Evolutionary conservation across 2,797 vertebrate species (phyloP).

Genomic region (Gallirallus australis): DNA sequence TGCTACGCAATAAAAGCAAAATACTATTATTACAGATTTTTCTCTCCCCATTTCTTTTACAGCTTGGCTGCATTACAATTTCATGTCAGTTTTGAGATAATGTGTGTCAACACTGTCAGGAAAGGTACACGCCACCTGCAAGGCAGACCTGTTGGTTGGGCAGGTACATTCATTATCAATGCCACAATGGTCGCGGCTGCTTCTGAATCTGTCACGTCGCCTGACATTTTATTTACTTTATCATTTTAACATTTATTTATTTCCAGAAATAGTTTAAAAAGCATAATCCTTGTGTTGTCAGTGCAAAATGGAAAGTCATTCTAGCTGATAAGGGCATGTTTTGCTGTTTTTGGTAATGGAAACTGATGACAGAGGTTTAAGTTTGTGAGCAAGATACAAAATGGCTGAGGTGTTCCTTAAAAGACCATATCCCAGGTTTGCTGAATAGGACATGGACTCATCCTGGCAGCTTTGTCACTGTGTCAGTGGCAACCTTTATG

Average conservation of each 20-base stretch:
- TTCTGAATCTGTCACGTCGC: slow-evolving; percentile 1
- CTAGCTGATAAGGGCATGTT: neutral
- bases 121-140: slow-evolving; percentile 9
- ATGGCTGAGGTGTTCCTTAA: neutral
- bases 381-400: neutral
- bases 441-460: neutral
- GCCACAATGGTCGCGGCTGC: neutral
- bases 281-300: neutral
- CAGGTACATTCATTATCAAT: neutral
- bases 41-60: slow-evolving; percentile 38
- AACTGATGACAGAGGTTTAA: neutral
- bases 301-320: slow-evolving; percentile 17
- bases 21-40: slow-evolving; percentile 68
- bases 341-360: neutral
- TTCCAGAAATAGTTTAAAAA: slow-evolving; percentile 31
- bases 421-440: neutral
- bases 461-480: neutral
- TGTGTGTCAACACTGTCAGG: slow-evolving; percentile 22
- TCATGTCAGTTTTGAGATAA: slow-evolving; percentile 29
- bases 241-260: slow-evolving; percentile 8
- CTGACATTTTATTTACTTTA: slow-evolving; percentile 42
- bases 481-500: neutral
- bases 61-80: slow-evolving; percentile 36
- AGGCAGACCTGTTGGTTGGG: neutral
- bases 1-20: slow-evolving; percentile 67